These are phyloP conservation scores for Proisotoma minuta DNA, from an alignment of 2,888 invertebrate genomes.

Conservation along the genomic window DNA sequence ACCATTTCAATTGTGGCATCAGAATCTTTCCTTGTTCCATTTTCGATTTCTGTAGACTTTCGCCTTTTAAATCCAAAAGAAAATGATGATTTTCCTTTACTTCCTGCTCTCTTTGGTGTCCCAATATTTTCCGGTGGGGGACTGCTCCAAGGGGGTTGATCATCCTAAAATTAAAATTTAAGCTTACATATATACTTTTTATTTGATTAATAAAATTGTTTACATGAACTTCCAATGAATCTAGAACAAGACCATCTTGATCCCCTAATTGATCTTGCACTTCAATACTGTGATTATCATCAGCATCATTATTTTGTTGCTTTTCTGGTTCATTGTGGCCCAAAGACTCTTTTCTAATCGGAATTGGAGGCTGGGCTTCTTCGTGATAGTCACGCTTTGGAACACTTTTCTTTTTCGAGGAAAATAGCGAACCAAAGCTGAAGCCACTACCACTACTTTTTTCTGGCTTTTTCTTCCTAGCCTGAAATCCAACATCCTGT, in stretches of 20 bases:
- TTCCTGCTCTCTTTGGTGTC: conserved; percentile 12
- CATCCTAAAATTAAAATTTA: no score
- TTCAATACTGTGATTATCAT: neutral
- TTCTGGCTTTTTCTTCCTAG: conserved; percentile 8
- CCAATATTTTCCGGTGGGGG: conserved; percentile 9
- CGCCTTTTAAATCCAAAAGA: conserved; percentile 27
- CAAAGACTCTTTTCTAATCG: conserved; percentile 7
- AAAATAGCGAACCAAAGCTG: conserved; percentile 9
- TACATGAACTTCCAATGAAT: conserved; percentile 23
- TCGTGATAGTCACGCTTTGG: conserved; percentile 7
- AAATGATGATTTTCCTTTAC: conserved; percentile 10
- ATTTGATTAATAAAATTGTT: no score
- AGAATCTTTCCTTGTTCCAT: conserved; percentile 6
- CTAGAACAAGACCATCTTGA: conserved; percentile 22
- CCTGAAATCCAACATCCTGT: conserved; percentile 16
- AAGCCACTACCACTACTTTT: neutral
- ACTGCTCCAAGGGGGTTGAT: conserved; percentile 3
- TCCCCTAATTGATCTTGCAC: conserved; percentile 7
- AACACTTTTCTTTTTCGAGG: conserved; percentile 5
- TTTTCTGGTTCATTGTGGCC: neutral
- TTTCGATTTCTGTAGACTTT: conserved; percentile 12
- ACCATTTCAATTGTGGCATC: neutral
- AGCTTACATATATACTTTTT: no score
- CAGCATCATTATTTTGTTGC: neutral
- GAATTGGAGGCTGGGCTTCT: neutral